These are phyloP conservation scores for Thermophis baileyi DNA, from an alignment of 2,113 vertebrate species.

Conservation along the genomic window DNA sequence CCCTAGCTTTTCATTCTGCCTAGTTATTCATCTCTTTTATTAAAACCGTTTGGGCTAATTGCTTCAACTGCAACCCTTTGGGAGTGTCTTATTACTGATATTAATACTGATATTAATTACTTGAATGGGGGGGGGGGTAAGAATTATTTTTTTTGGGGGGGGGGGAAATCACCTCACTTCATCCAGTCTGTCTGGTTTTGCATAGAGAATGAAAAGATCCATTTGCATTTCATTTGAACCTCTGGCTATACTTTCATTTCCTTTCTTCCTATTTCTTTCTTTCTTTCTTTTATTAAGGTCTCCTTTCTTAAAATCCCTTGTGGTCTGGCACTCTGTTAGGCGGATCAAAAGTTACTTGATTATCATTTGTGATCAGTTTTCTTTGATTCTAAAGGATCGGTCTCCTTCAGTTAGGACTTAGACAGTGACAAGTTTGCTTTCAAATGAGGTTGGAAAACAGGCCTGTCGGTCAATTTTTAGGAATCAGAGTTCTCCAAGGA, in stretches of 20 bases:
- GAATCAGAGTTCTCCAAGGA: not conserved
- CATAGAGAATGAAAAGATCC: not conserved
- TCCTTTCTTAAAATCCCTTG: not conserved
- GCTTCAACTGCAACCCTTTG: conserved; percentile 54
- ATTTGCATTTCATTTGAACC: not conserved
- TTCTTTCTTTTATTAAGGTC: not conserved
- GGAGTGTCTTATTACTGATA: conserved; percentile 19
- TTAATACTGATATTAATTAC: conserved; percentile 29
- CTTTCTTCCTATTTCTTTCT: not conserved
- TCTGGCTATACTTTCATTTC: not conserved
- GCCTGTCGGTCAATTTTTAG: not conserved
- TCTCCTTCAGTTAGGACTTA: not conserved
- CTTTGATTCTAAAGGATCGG: not conserved
- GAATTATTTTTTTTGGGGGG: not conserved
- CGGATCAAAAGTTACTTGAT: not conserved
- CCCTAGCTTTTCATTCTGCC: conserved; percentile 52
- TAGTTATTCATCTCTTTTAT: conserved; percentile 58
- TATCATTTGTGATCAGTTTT: not conserved
- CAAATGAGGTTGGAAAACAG: not conserved
- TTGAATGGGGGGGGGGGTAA: not conserved
- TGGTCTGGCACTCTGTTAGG: not conserved
- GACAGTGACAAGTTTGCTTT: not conserved
- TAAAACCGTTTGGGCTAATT: conserved; percentile 64
- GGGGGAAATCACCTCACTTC: not conserved
- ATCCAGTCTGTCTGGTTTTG: not conserved